These are phyloP conservation scores for Doris montereyensis DNA, from an alignment of 2,888 invertebrate species.

Conservation along the genomic window DNA sequence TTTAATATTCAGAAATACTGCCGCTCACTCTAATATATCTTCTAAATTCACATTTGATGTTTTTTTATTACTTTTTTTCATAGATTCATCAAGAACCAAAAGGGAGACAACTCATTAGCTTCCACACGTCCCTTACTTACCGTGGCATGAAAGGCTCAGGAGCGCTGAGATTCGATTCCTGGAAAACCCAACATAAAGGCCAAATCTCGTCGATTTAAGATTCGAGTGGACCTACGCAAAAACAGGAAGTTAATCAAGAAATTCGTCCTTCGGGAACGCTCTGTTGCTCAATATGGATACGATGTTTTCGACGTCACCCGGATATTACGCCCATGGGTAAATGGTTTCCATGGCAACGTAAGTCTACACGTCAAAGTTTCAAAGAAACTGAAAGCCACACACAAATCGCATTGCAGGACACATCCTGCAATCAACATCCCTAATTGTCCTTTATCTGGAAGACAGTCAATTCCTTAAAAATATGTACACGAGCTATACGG, in stretches of 20 bases:
- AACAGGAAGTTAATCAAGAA: slow-evolving; percentile 41
- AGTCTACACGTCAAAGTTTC: slow-evolving; percentile 27
- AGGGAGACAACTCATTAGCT: slow-evolving; percentile 37
- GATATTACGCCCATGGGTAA: slow-evolving; percentile 49
- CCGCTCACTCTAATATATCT: too few relatives aligned
- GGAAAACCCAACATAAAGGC: slow-evolving; percentile 36
- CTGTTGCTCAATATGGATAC: slow-evolving; percentile 42
- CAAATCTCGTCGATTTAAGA: slow-evolving; percentile 36
- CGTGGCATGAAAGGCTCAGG: slow-evolving; percentile 52
- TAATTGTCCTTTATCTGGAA: slow-evolving; percentile 50
- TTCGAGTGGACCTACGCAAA: slow-evolving; percentile 45
- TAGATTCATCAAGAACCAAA: slow-evolving; percentile 34
- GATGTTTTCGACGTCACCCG: slow-evolving; percentile 51
- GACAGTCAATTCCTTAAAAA: slow-evolving; percentile 55
- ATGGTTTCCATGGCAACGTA: slow-evolving; percentile 52
- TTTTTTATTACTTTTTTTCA: slow-evolving; percentile 11
- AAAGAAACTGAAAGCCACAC: slow-evolving; percentile 15
- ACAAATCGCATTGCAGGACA: background rate
- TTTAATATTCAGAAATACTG: slow-evolving; percentile 11
- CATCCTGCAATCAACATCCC: slow-evolving; percentile 38
- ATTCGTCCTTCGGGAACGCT: slow-evolving; percentile 38
- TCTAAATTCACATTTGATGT: too few relatives aligned
- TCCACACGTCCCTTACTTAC: slow-evolving; percentile 52
- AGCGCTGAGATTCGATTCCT: slow-evolving; percentile 59
- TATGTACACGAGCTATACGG: slow-evolving; percentile 51